Evolutionary conservation across 2,888 invertebrate genomes (phyloP), one percentile per base, ranked within the genome.

Genomic region (Latrodectus elegans): DNA sequence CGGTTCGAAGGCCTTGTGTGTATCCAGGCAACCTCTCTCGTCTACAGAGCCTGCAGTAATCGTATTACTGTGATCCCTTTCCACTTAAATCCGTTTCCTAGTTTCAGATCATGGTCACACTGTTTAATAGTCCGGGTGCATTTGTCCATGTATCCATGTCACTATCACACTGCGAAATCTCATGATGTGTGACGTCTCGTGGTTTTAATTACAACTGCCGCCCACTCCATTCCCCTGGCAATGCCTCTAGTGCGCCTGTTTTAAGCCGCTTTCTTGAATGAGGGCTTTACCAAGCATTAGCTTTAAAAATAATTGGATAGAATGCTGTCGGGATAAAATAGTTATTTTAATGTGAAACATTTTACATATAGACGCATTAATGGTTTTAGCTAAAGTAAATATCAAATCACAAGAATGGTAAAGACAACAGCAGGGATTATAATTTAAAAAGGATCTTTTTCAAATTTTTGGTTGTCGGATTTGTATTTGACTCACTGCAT

Each of bases 151-250:
- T 65, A 65, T 65, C 73, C 51, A 64, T 53, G 81, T 81, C 73
- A 52, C 81, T 81, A 74, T 73, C 81, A 65, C 73, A 77, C 71
- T 53, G 51, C 73, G 64, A 81, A 81, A 81, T 51, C 72, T 81
- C 53, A 64, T 74, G 67, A 81, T 81, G 72, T 81, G 72, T 67
- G 67, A 74, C 74, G 60, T 81, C 65, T 81, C 67, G 73, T 71
- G 81, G 81, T 81, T 81, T 81, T 81, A 81, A 81, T 81, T 81
- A 81, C 78, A 55, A 55, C 52, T 15, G 60, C 60, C 11, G 12
- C 60, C 10, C 60, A 6, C 38, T 4, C 38, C 60, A 6, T 6
- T 6, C 38, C 38, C 38, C 38, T 11, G 60, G 12, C 6, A 60
- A 60, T 60, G 12, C 60, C 60, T 60, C 12, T 6, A 12, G 60